Evolutionary conservation across 2,888 invertebrate genomes (phyloP).

Genomic region (Boloria selene): DNA sequence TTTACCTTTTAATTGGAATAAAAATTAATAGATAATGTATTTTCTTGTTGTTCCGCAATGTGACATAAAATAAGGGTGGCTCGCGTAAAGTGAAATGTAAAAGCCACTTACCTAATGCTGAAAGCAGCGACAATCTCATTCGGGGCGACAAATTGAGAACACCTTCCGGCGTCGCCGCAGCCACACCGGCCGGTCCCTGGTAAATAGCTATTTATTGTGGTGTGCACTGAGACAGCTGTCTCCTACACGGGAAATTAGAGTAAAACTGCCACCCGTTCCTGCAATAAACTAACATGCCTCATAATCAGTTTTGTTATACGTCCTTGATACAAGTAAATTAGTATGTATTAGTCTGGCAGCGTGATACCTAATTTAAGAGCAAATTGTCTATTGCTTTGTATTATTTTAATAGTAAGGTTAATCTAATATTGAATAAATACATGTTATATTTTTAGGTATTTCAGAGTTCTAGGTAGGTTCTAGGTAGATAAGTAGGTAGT

Average conservation of each 20-base stretch:
- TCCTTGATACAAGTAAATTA: not conserved
- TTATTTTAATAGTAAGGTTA: too few species aligned
- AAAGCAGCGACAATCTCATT: slow-evolving; percentile 78
- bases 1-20: not conserved
- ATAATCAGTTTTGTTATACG: not conserved
- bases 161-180: slow-evolving; percentile 65
- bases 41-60: slow-evolving; percentile 15
- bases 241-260: slow-evolving; percentile 48
- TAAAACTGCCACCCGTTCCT: slow-evolving; percentile 21
- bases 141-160: slow-evolving; percentile 77
- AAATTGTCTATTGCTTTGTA: too few species aligned
- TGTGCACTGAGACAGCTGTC: slow-evolving; percentile 69
- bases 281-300: slow-evolving; percentile 7
- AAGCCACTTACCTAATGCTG: slow-evolving; percentile 76
- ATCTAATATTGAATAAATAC: too few species aligned
- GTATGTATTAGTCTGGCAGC: not conserved
- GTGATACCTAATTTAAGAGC: too few species aligned
- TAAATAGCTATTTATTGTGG: slow-evolving; percentile 78
- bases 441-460: too few species aligned
- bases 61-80: slow-evolving; percentile 33
- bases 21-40: not conserved
- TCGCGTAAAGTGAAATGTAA: slow-evolving; percentile 69
- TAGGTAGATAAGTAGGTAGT: too few species aligned
- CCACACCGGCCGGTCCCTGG: slow-evolving; percentile 58
- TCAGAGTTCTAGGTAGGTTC: too few species aligned